These are phyloP conservation scores for Nesoenas mayeri DNA, from an alignment of 2,113 vertebrate genomes.

Conservation along the genomic window DNA sequence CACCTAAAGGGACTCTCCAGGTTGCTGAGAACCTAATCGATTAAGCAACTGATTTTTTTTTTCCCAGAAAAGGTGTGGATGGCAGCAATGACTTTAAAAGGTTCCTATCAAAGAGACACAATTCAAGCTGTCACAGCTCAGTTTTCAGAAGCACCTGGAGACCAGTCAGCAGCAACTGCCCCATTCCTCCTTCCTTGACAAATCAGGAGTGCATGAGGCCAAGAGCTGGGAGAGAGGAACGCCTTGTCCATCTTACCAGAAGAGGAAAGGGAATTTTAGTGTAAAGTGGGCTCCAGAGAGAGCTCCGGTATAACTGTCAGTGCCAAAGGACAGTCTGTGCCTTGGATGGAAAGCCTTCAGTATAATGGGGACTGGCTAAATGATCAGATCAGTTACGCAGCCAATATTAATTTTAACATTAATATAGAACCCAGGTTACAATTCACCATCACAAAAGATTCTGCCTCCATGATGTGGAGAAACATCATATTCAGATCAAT, in stretches of 20 bases:
- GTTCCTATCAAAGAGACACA: neutral
- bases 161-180: neutral
- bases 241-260: neutral
- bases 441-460: neutral
- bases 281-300: neutral
- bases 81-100: neutral
- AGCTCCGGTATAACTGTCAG: neutral
- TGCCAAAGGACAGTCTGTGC: neutral
- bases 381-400: neutral
- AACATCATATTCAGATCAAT: neutral
- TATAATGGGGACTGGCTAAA: neutral
- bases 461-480: neutral
- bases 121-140: neutral
- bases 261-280: neutral
- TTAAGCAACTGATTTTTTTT: neutral
- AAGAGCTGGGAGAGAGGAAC: neutral
- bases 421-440: neutral
- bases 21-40: neutral
- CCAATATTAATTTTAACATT: neutral
- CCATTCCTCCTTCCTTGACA: neutral
- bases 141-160: neutral
- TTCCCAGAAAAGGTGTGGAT: neutral
- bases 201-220: neutral
- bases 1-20: neutral
- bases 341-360: neutral